Conservation (phyloP, 2,113 vertebrate genomes). For the Salvelinus namaycush region DNA sequence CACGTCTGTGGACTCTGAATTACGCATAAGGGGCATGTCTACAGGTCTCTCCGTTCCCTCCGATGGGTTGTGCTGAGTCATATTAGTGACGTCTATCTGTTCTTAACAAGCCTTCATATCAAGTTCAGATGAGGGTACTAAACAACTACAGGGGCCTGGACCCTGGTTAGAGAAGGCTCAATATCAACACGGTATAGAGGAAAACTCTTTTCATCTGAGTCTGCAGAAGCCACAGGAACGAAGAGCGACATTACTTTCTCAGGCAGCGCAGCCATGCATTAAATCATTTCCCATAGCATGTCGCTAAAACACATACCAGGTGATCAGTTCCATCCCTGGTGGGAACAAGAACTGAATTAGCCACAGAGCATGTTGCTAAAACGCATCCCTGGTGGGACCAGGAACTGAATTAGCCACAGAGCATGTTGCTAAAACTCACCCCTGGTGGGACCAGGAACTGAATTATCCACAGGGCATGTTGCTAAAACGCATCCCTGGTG, state of each 20-base stretch:
- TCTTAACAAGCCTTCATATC: constrained; percentile 6
- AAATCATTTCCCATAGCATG: constrained; percentile 82
- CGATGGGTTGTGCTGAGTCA: not conserved
- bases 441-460: no score
- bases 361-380: not conserved
- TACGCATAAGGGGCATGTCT: no score
- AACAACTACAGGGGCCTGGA: not conserved
- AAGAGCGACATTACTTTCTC: constrained; percentile 79
- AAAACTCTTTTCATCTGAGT: constrained; percentile 60
- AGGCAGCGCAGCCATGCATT: constrained; percentile 83
- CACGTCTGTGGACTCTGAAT: no score
- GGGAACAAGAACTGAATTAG: constrained; percentile 68
- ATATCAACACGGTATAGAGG: constrained; percentile 29
- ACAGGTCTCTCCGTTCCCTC: no score
- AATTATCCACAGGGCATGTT: no score
- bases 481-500: no score
- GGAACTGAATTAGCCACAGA: no score
- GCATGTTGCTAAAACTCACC: no score
- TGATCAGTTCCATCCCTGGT: constrained; percentile 29
- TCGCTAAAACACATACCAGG: constrained; percentile 71
- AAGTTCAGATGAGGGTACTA: constrained; percentile 1
- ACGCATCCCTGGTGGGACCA: no score
- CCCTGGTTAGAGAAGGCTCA: constrained; percentile 2
- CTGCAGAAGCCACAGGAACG: constrained; percentile 64
- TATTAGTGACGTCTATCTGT: constrained; percentile 13